Evolutionary conservation across 2,888 invertebrate species (phyloP), one percentile per base, ranked within the genome.

Genomic region (Standfussiana lucernea): DNA sequence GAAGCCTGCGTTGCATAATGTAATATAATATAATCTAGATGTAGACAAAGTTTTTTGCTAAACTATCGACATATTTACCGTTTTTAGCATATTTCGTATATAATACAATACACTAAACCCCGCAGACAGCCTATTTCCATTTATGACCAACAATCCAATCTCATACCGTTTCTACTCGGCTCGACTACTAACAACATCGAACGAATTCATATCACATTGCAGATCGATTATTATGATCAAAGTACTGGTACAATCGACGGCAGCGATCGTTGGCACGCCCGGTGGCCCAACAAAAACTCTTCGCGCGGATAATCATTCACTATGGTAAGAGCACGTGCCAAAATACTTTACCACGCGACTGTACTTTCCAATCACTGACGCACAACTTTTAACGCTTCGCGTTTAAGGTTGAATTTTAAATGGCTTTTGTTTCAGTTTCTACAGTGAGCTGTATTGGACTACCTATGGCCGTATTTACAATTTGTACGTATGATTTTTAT

Each of bases 151-250:
- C 65, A 50, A 74, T 72, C 85, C 76, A 86, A 79, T 78, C 77
- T 45, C 69, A 71, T 82, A 85, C 83, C 81, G 82, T 86, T 87
- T 78, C 67, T 84, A 83, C 78, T 83, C 89, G 86, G 67, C 81
- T 69, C 68, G 82, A 83, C 86, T 89, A 85, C 82, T 84, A 86
- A 87, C 87, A 80, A 88, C 82, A 66, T 64, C 53, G 92, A 91
- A 83, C 87, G 77, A 88, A 94, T 93, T 93, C 94, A 89, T 85
- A 90, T 91, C 93, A 92, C 93, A 93, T 84, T 88, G 80, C 80
- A 81, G 82, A 88, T 86, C 90, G 90, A 93, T 94, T 94, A 93
- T 94, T 94, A 92, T 79, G 76, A 86, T 91, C 91, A 90, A 88
- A 90, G 89, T 87, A 86, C 85, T 77, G 85, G 84, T 88, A 90